Conservation (phyloP, 1,140 invertebrate species). For the Pogonus chalceus region DNA sequence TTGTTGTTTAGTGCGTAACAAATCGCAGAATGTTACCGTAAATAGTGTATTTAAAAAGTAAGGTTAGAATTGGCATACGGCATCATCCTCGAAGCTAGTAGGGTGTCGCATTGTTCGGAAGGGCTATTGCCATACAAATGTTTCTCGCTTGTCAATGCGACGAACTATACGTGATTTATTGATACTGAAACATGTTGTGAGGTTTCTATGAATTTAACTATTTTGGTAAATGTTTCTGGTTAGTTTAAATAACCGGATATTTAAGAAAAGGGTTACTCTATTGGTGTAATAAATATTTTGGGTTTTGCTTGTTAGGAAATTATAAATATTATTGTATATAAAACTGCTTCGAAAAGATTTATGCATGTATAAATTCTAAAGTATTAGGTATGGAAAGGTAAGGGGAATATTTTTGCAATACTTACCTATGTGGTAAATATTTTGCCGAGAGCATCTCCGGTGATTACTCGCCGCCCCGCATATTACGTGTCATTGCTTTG, state of each 20-base stretch:
- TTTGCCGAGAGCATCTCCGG: constrained; percentile 5
- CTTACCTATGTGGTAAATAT: constrained; percentile 4
- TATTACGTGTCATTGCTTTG: constrained; percentile 3
- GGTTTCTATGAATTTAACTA: neutral
- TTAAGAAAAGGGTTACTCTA: neutral
- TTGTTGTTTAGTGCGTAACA: neutral
- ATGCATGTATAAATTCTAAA: neutral
- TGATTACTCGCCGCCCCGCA: constrained; percentile 1
- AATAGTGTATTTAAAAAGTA: too few species aligned
- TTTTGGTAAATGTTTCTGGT: neutral
- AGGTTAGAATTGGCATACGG: too few species aligned
- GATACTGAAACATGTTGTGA: neutral
- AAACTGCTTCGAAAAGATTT: neutral
- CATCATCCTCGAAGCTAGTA: too few species aligned
- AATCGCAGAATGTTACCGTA: constrained; percentile 2
- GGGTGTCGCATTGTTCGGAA: too few species aligned
- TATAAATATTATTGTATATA: too few species aligned
- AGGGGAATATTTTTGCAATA: neutral
- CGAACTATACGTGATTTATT: neutral
- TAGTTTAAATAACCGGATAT: neutral
- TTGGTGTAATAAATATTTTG: neutral
- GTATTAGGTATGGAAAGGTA: neutral
- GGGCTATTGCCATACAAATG: constrained; percentile 1
- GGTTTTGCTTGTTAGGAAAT: neutral
- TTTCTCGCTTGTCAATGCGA: neutral